Evolutionary conservation across 92 coral and sea anemone species (phyloP).

Genomic region (Palythoa grandis): DNA sequence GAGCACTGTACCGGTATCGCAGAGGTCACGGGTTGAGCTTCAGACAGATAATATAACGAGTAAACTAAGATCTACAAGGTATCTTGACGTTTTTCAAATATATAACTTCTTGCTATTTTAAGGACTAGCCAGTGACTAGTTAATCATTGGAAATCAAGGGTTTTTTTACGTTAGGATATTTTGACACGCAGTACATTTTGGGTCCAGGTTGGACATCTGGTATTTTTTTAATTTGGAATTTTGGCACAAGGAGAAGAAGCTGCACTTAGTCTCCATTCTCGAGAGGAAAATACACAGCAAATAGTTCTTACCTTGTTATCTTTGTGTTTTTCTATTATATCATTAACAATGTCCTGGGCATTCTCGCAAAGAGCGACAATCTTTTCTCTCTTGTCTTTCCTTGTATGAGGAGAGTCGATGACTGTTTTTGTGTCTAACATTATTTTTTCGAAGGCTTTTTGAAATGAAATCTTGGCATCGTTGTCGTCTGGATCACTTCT

Average conservation of each 20-base stretch:
- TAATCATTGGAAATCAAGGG: no score
- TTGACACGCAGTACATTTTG: no score
- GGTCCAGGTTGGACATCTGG: no score
- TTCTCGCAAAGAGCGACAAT: slow-evolving; percentile 96
- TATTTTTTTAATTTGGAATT: no score
- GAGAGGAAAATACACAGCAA: not conserved
- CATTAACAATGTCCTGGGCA: slow-evolving; percentile 93
- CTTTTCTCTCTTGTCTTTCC: slow-evolving; percentile 88
- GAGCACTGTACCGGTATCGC: not conserved
- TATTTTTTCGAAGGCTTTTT: slow-evolving; percentile 80
- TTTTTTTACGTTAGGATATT: no score
- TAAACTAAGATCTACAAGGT: not conserved
- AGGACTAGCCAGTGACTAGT: no score
- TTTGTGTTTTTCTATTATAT: slow-evolving; percentile 76
- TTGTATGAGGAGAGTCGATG: slow-evolving; percentile 86
- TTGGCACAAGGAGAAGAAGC: no score
- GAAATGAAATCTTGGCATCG: slow-evolving; percentile 83
- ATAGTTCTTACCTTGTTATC: slow-evolving; percentile 70
- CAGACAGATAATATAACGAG: not conserved
- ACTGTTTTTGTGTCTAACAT: slow-evolving; percentile 83
- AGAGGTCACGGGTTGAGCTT: no score
- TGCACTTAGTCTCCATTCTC: no score
- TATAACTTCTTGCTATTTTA: no score
- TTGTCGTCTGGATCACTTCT: slow-evolving; percentile 79
- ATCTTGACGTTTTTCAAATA: not conserved